phyloP scores from a whole-genome alignment of 2,888 invertebrate genomes.

The Drosophila recens region DNA sequence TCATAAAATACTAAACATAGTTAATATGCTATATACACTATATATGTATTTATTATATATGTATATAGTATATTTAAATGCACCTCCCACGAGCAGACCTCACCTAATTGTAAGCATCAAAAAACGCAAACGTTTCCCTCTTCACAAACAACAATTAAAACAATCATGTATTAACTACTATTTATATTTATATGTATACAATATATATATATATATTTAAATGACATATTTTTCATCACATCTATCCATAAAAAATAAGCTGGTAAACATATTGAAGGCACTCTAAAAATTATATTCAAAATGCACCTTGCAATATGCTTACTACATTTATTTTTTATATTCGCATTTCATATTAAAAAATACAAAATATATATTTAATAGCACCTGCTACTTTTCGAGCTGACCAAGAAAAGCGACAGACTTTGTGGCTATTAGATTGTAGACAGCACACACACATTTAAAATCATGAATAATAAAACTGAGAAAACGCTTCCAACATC shows the following conservation, averaged over 20 bases:
- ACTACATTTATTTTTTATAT: conserved; percentile 62
- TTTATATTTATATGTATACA: conserved; percentile 60
- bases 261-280: conserved; percentile 63
- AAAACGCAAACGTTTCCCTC: conserved; percentile 49
- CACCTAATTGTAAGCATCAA: conserved; percentile 74
- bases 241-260: conserved; percentile 36
- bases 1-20: conserved; percentile 47
- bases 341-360: conserved; percentile 38
- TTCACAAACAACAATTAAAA: conserved; percentile 51
- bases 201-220: conserved; percentile 41
- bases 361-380: conserved; percentile 34
- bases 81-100: conserved; percentile 79
- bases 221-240: conserved; percentile 32
- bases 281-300: background rate
- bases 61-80: conserved; percentile 47
- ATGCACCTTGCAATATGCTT: conserved; percentile 57
- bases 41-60: conserved; percentile 22
- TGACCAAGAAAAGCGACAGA: conserved; percentile 63
- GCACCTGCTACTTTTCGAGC: conserved; percentile 64
- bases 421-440: conserved; percentile 49
- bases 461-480: conserved; percentile 35
- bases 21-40: conserved; percentile 29
- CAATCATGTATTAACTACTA: conserved; percentile 74
- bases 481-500: conserved; percentile 20
- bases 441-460: conserved; percentile 8